Percentiles rank a stretch among this genome's conserved stretches.
These are phyloP conservation scores for Chionis minor DNA, from an alignment of 2,113 vertebrate genomes.

Conservation along the genomic window DNA sequence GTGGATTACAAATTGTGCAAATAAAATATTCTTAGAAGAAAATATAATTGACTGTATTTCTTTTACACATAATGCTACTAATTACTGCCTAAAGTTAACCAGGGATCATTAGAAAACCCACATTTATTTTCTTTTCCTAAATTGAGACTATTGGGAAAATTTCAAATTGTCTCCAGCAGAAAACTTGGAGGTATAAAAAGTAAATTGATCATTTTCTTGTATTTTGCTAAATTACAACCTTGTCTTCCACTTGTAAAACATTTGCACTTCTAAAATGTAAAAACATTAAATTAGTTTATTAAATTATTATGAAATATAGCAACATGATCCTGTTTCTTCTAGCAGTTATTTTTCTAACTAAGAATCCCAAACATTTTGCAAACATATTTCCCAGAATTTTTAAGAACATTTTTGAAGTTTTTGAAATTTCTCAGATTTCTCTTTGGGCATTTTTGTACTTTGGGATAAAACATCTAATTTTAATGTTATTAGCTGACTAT, in stretches of 20 bases:
- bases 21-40: not conserved
- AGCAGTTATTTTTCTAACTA: not conserved
- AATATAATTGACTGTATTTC: not conserved
- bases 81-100: not conserved
- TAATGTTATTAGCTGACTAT: not conserved
- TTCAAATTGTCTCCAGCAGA: not conserved
- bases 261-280: not conserved
- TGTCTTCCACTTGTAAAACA: not conserved
- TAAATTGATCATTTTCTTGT: not conserved
- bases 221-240: not conserved
- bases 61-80: not conserved
- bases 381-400: not conserved
- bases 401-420: not conserved
- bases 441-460: not conserved
- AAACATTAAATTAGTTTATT: not conserved
- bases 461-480: not conserved
- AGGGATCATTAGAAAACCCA: not conserved
- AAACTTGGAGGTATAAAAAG: not conserved
- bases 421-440: not conserved
- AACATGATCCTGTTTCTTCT: not conserved
- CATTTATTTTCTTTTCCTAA: not conserved
- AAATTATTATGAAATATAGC: not conserved
- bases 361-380: not conserved
- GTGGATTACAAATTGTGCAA: not conserved
- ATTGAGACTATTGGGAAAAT: not conserved